A percentile compares a stretch with the other conserved stretches of the same genome.
phyloP scores from a whole-genome alignment of 1,140 invertebrate genomes.

The Sinonovacula constricta region DNA sequence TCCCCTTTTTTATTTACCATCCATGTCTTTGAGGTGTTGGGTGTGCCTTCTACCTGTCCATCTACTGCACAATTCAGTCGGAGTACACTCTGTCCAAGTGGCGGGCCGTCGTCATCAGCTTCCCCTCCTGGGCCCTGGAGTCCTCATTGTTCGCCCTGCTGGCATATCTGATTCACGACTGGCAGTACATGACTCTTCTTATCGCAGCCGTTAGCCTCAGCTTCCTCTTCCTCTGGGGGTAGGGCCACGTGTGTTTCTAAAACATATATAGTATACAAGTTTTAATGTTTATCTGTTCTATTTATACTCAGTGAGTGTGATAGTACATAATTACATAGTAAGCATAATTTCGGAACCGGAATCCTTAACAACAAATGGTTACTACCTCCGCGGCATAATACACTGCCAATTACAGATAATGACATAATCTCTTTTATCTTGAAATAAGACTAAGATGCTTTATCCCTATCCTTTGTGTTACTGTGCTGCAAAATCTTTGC shows the following conservation, averaged over 20 bases:
- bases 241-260: neutral
- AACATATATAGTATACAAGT: neutral
- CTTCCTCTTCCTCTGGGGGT: slow-evolving; percentile 7
- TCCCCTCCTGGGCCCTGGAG: slow-evolving; percentile 22
- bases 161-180: slow-evolving; percentile 16
- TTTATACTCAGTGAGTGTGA: too few species aligned
- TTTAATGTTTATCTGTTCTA: neutral
- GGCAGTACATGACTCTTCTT: slow-evolving; percentile 10
- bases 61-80: neutral
- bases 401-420: too few species aligned
- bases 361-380: too few species aligned
- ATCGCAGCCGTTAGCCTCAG: neutral
- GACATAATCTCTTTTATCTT: too few species aligned
- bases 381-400: too few species aligned
- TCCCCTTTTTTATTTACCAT: too few species aligned
- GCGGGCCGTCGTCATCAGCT: slow-evolving; percentile 14
- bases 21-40: too few species aligned
- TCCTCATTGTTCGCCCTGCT: slow-evolving; percentile 4
- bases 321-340: too few species aligned
- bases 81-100: slow-evolving; percentile 24
- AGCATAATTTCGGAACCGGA: too few species aligned
- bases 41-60: slow-evolving; percentile 9
- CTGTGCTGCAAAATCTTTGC: too few species aligned
- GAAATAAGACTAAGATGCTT: too few species aligned
- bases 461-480: too few species aligned